Evolutionary conservation across 1,140 invertebrate species (phyloP).

Genomic region (Chionoecetes opilio): DNA sequence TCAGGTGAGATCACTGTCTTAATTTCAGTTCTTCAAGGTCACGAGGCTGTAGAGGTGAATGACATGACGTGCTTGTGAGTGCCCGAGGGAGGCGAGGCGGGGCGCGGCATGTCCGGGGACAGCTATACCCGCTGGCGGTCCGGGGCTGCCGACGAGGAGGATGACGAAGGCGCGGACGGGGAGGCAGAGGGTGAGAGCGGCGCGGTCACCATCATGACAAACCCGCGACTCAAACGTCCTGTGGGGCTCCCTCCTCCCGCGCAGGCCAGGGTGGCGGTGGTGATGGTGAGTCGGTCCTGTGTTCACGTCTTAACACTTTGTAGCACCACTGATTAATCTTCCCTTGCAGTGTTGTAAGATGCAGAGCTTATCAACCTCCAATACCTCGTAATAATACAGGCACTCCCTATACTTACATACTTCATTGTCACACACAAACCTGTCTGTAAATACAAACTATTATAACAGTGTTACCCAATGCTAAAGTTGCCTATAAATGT

Average conservation of each 20-base stretch:
- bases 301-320: not conserved
- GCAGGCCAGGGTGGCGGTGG: constrained; percentile 45
- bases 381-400: no score
- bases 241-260: not conserved
- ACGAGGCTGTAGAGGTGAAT: not conserved
- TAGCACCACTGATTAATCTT: not conserved
- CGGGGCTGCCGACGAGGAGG: constrained; percentile 22
- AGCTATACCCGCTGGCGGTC: constrained; percentile 64
- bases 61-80: not conserved
- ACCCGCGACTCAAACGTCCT: not conserved
- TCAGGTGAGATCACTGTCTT: not conserved
- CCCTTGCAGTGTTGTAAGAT: no score
- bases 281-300: constrained; percentile 32
- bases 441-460: no score
- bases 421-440: no score
- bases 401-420: no score
- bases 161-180: not conserved
- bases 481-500: no score
- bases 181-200: not conserved
- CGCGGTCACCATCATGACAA: constrained; percentile 56
- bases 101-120: not conserved
- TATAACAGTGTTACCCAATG: no score
- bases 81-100: not conserved
- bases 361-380: no score
- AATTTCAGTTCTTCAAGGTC: not conserved